Evolutionary conservation across 2,113 vertebrate genomes (phyloP), one percentile per base, ranked within the genome.

Genomic region (Oryzias javanicus): DNA sequence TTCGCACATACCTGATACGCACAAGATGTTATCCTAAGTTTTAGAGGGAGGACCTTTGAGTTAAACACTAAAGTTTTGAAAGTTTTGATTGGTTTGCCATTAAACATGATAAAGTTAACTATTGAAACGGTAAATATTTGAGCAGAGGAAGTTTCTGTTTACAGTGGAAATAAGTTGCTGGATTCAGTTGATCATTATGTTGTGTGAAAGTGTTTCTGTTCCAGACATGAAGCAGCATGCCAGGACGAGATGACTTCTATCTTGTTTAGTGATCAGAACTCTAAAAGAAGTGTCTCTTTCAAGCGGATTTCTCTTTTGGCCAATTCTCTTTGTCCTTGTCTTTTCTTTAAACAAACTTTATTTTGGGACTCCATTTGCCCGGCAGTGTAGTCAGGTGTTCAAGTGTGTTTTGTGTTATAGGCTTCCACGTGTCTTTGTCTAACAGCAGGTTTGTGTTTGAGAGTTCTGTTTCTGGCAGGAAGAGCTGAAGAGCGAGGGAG

Each of bases 401-500:
- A 35, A 42, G 14, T 18, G 47, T 67, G 57, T 50, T 45, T 58
- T 66, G 42, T 17, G 40, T 63, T 61, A 54, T 57, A 49, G 19
- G 17, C 65, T 48, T 83, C 49, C 60, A 14, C 57, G 67, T 77
- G 76, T 77, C 49, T 72, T 55, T 69, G 68, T 57, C 47, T 17
- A 61, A 49, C 66, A 67, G 74, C 67, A 29, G 56, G 60, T 77
- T 82, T 78, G 78, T 77, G 64, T 60, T 60, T 8, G 54, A 78
- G 51, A 45, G 49, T 66, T 64, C n/a, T 61, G 24, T 67, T 76
- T 68, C 74, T 88, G 83, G 82, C 83, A 85, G 67, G 68, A 64
- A 88, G 88, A 89, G 86, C 65, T 57, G 81, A 76, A 67, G 57
- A 82, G 77, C 59, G 82, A 85, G 86, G 76, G 62, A 86, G 79